Percentiles rank a stretch among this genome's conserved stretches.
Evolutionary conservation across 2,797 vertebrate species (phyloP).

Genomic region (Crenichthys baileyi): DNA sequence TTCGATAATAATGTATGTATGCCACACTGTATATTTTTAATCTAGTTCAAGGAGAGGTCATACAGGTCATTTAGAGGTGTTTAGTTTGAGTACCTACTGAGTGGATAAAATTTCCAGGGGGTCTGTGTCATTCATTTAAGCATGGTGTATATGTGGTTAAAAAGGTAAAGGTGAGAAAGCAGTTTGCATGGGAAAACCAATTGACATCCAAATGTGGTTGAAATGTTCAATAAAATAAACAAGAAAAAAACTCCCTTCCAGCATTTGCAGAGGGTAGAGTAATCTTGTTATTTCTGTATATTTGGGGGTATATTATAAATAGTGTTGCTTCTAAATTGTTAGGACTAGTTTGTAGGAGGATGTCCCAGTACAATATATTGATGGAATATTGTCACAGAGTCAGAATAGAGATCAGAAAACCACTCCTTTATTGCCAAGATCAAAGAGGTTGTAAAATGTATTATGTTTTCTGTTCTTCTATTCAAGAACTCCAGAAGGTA

Average conservation of each 20-base stretch:
- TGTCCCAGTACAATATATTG: slow-evolving; percentile 33
- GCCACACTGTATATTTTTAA: too few species aligned
- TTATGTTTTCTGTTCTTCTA: not conserved
- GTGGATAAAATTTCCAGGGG: too few species aligned
- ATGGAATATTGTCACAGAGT: slow-evolving; percentile 24
- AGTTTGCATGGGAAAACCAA: too few species aligned
- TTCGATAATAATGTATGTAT: too few species aligned
- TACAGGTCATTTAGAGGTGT: too few species aligned
- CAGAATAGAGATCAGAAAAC: slow-evolving; percentile 28
- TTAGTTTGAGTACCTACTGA: too few species aligned
- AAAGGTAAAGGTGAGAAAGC: too few species aligned
- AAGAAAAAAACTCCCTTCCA: not conserved
- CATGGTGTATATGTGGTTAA: too few species aligned
- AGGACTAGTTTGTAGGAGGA: slow-evolving; percentile 35
- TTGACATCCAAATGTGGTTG: not conserved
- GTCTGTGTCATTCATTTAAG: too few species aligned
- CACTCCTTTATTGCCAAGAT: slow-evolving; percentile 3
- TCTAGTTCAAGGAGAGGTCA: too few species aligned
- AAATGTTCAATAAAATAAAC: not conserved
- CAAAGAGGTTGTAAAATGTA: not conserved
- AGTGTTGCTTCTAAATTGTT: slow-evolving; percentile 33
- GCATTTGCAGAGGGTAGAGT: not conserved
- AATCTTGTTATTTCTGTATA: slow-evolving; percentile 16
- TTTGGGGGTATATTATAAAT: slow-evolving; percentile 41
- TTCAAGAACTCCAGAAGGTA: not conserved